Evolutionary conservation across 2,797 vertebrate species (phyloP).

Genomic region (Pristis pectinata): DNA sequence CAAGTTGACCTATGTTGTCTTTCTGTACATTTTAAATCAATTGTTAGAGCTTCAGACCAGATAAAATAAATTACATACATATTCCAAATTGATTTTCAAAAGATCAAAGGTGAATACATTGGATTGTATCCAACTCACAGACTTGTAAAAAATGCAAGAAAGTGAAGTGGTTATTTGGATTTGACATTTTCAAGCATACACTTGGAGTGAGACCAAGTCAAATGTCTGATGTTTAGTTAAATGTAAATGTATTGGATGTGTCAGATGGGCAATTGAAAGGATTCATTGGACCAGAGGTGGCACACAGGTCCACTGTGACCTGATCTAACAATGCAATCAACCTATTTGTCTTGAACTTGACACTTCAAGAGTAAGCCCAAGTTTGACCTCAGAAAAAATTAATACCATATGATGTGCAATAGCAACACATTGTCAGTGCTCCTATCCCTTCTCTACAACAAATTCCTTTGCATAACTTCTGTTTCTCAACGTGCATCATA

Average conservation of each 20-base stretch:
- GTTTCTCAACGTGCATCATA: not conserved
- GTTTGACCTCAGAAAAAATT: constrained; percentile 16
- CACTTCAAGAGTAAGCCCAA: not conserved
- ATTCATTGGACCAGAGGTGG: not conserved
- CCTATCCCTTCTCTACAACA: not conserved
- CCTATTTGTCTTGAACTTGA: constrained; percentile 21
- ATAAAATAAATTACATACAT: not conserved
- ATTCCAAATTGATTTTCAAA: not conserved
- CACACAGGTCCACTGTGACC: not conserved
- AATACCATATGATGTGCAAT: not conserved
- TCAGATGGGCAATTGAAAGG: not conserved
- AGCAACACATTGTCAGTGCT: not conserved
- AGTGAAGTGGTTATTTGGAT: not conserved
- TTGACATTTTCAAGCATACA: not conserved
- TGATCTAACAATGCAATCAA: constrained; percentile 22
- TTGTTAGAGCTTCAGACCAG: not conserved
- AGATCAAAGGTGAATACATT: not conserved
- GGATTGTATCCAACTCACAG: not conserved
- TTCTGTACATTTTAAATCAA: not conserved
- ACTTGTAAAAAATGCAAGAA: not conserved
- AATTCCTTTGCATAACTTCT: not conserved
- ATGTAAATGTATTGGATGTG: not conserved
- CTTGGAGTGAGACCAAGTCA: constrained; percentile 6
- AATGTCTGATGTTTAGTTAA: not conserved
- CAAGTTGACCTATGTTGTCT: not conserved